Base-by-base conservation (phyloP, 1,140 invertebrate species). In the Triops longicaudatus region DNA sequence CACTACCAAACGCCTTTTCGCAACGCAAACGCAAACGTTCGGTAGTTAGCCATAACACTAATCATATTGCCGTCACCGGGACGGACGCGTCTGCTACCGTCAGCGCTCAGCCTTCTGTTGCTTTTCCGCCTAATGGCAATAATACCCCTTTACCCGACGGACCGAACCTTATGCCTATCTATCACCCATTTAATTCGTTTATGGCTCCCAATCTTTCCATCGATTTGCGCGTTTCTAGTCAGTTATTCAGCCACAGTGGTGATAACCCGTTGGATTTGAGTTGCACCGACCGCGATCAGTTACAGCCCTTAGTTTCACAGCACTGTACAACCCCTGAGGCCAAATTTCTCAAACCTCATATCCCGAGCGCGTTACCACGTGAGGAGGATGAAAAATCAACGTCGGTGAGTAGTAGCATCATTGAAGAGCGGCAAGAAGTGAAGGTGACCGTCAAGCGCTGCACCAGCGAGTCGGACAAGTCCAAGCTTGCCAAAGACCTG, bases 1-100 rank as follows among this genome's bases (percentile, higher is more conserved):
- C 50, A 9, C 10, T 63, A 22, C 14, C 22, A 6, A 17, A 17
- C 14, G 50, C 14, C 50, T n/a, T 5, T 22, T 22, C 50, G n/a
- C 50, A 63, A 63, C 50, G 50, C 50, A 63, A 63, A 63, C 50
- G 50, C 6, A 63, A 63, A 63, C 50, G 50, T 63, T 63, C 50
- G n/a, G 17, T 63, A 63, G 50, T 63, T 22, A 17, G 22, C 3
- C n/a, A 63, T 17, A 63, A 63, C 50, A n/a, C 0, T 17, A 63
- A 63, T n/a, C n/a, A n/a, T 17, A 0, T 22, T n/a, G 6, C 50
- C 17, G 50, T 22, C 14, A 2, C 50, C 50, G 3, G 17, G 14
- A 63, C 50, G 50, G 50, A 63, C 22, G 22, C 50, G 50, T 22
- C 50, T 7, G 22, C 50, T 63, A 63, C 50, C 50, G 31, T 37